These are phyloP conservation scores for Eulacestoma nigropectus DNA, from an alignment of 2,113 vertebrate species.

Conservation along the genomic window DNA sequence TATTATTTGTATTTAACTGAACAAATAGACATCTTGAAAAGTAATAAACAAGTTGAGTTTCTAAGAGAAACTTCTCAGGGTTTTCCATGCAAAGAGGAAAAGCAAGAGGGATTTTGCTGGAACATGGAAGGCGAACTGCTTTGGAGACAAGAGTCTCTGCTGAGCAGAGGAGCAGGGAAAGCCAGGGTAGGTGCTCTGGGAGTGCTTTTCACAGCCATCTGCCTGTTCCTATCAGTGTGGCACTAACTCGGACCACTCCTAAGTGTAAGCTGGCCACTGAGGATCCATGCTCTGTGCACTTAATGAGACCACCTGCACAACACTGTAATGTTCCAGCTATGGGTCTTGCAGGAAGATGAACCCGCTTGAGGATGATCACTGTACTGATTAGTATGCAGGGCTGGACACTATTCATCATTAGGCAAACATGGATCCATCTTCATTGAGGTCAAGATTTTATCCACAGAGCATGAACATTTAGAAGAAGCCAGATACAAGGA, in stretches of 20 bases:
- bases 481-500: not conserved
- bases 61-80: not conserved
- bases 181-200: not conserved
- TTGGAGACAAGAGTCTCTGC: not conserved
- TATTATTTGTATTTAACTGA: constrained; percentile 2
- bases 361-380: not conserved
- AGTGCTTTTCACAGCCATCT: not conserved
- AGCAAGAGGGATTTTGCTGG: not conserved
- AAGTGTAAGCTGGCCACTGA: not conserved
- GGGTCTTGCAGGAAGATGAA: not conserved
- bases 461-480: not conserved
- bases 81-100: not conserved
- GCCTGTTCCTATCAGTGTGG: not conserved
- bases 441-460: not conserved
- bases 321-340: not conserved
- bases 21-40: not conserved
- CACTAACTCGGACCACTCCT: not conserved
- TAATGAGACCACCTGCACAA: not conserved
- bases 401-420: not conserved
- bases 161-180: not conserved
- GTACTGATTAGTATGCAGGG: not conserved
- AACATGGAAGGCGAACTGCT: not conserved
- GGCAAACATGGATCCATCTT: not conserved
- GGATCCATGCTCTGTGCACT: fast-evolving
- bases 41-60: not conserved